A percentile compares a stretch with the other conserved stretches of the same genome.
Conservation (phyloP, 2,797 vertebrate species). For the Gallirallus australis region DNA sequence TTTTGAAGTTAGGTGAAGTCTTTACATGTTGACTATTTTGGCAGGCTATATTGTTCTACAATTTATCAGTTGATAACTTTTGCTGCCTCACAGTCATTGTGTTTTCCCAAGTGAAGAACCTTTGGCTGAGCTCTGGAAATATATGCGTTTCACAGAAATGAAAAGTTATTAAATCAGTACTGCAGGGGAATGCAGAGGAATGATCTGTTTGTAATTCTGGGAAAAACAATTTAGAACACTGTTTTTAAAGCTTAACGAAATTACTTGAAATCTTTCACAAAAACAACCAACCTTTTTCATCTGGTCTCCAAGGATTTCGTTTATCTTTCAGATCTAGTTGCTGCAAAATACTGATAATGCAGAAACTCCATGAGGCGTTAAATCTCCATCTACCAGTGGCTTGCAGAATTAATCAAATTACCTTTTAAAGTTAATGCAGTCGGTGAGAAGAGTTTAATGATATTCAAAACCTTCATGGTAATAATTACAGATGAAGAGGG, state of each 20-base stretch:
- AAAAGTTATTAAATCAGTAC: slow-evolving; percentile 78
- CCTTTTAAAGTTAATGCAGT: slow-evolving; percentile 80
- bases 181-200: slow-evolving; percentile 69
- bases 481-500: slow-evolving; percentile 83
- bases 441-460: slow-evolving; percentile 79
- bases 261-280: slow-evolving; percentile 72
- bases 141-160: slow-evolving; percentile 61
- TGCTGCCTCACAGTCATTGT: slow-evolving; percentile 60
- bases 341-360: slow-evolving; percentile 80
- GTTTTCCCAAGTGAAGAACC: slow-evolving; percentile 76
- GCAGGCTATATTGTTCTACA: slow-evolving; percentile 66
- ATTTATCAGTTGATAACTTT: slow-evolving; percentile 72
- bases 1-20: slow-evolving; percentile 39
- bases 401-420: slow-evolving; percentile 84
- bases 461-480: slow-evolving; percentile 80
- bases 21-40: slow-evolving; percentile 41
- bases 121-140: slow-evolving; percentile 69
- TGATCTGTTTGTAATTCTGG: slow-evolving; percentile 74
- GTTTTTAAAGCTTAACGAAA: slow-evolving; percentile 76
- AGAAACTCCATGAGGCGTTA: slow-evolving; percentile 76
- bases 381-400: slow-evolving; percentile 76
- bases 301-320: slow-evolving; percentile 66
- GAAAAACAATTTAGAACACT: slow-evolving; percentile 71
- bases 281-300: slow-evolving; percentile 71
- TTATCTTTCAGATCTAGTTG: slow-evolving; percentile 80